Conservation (phyloP, 2,797 vertebrate genomes). For the Apogon talboti region DNA sequence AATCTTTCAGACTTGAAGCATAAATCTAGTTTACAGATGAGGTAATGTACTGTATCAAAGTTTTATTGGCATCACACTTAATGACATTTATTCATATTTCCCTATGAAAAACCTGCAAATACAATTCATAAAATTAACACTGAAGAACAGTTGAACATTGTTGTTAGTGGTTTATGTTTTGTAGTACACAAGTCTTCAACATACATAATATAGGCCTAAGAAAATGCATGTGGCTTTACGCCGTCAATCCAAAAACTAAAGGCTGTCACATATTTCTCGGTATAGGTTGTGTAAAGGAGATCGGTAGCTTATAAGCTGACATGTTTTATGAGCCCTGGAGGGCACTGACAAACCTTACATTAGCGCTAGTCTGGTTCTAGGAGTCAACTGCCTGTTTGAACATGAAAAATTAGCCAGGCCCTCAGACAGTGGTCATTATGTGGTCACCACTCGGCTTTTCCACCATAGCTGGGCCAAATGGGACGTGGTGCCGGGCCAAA, state of each 20-base stretch:
- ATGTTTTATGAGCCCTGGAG: constrained; percentile 75
- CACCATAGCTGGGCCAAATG: constrained; percentile 77
- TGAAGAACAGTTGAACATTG: too few species aligned
- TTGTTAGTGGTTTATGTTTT: too few species aligned
- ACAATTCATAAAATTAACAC: too few species aligned
- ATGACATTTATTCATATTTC: too few species aligned
- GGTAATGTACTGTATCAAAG: too few species aligned
- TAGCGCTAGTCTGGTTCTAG: constrained; percentile 65
- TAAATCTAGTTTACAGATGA: too few species aligned
- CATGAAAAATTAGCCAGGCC: constrained; percentile 80
- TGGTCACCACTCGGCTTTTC: constrained; percentile 79
- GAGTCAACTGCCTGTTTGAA: constrained; percentile 78
- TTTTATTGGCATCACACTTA: too few species aligned
- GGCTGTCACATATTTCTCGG: constrained; percentile 27
- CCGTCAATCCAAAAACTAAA: constrained; percentile 37
- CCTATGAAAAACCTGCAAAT: too few species aligned
- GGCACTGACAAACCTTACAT: constrained; percentile 71
- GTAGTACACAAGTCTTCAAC: too few species aligned
- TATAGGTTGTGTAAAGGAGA: constrained; percentile 56
- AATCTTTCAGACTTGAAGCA: too few species aligned
- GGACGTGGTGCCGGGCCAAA: constrained; percentile 67
- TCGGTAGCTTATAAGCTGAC: constrained; percentile 57
- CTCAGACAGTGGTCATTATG: constrained; percentile 83
- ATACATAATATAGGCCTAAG: too few species aligned
- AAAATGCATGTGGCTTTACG: constrained; percentile 1